Conservation (phyloP, 2,113 vertebrate species). For the Noturus placidus region DNA sequence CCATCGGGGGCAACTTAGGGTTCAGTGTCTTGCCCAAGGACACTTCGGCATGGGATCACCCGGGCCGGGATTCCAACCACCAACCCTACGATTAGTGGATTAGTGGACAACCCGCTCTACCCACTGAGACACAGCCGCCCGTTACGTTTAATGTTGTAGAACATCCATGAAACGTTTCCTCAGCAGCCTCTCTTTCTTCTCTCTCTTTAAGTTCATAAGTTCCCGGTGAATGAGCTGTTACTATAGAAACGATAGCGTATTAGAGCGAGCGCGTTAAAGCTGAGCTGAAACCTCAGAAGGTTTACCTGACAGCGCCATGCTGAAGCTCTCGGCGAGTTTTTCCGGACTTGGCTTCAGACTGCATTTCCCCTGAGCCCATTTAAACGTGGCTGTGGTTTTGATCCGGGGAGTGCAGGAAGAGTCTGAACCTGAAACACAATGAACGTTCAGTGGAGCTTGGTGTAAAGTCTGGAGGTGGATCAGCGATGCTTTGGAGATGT, state of each 20-base stretch:
- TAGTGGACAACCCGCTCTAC: too few relatives aligned
- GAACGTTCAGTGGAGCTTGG: too few relatives aligned
- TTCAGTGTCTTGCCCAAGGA: too few relatives aligned
- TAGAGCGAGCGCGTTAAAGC: not conserved
- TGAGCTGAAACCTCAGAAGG: too few relatives aligned
- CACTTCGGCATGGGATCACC: too few relatives aligned
- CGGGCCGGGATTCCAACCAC: too few relatives aligned
- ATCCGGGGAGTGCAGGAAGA: constrained; percentile 72
- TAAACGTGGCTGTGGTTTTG: constrained; percentile 90
- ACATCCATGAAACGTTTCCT: not conserved
- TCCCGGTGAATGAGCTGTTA: too few relatives aligned
- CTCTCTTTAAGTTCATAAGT: not conserved
- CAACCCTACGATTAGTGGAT: too few relatives aligned
- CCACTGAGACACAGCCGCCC: too few relatives aligned
- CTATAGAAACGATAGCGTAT: too few relatives aligned
- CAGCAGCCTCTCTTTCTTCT: not conserved
- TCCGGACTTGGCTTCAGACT: constrained; percentile 87
- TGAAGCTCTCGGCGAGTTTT: constrained; percentile 80
- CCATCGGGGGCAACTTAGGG: too few relatives aligned
- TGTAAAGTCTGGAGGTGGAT: not conserved
- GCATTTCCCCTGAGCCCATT: constrained; percentile 87
- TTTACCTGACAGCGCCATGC: constrained; percentile 84
- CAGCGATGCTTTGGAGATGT: not conserved
- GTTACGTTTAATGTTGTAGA: not conserved
- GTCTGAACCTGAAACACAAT: constrained; percentile 71